A percentile compares a stretch with the other conserved stretches of the same genome.
Conservation (phyloP, 2,888 invertebrate species). For the Coenonympha arcania region DNA sequence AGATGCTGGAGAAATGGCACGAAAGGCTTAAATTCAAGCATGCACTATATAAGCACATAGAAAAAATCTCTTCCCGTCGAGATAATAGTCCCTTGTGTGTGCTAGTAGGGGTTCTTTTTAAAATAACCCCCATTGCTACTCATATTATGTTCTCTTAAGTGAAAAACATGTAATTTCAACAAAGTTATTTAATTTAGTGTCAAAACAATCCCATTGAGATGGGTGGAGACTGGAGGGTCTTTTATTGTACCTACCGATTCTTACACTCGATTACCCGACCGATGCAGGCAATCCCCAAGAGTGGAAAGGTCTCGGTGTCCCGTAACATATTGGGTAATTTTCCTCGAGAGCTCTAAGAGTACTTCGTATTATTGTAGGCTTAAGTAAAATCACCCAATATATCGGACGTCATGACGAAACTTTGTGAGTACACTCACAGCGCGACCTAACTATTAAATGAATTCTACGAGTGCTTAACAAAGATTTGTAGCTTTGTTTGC, state of each 20-base stretch:
- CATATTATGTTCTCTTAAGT: too few species aligned
- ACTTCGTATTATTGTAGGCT: slow-evolving; percentile 16
- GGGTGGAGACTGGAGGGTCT: slow-evolving; percentile 37
- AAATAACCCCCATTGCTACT: too few species aligned
- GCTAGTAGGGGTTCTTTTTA: too few species aligned
- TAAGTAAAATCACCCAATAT: slow-evolving; percentile 13
- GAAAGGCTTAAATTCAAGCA: too few species aligned
- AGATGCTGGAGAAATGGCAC: too few species aligned
- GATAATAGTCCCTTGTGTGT: too few species aligned
- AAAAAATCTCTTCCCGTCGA: too few species aligned
- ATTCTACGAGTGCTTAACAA: neutral
- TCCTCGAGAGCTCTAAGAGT: slow-evolving; percentile 24
- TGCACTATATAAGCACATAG: too few species aligned
- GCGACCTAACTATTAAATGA: neutral
- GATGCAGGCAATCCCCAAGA: slow-evolving; percentile 49
- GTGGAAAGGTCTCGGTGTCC: slow-evolving; percentile 40
- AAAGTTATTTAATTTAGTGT: neutral
- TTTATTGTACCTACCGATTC: slow-evolving; percentile 35
- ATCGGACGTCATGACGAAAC: slow-evolving; percentile 2
- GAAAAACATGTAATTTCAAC: neutral
- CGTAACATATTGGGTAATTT: slow-evolving; percentile 34
- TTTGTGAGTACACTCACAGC: neutral
- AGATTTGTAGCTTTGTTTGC: neutral
- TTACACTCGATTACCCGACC: slow-evolving; percentile 42
- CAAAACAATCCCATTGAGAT: slow-evolving; percentile 14